These are phyloP conservation scores for Galagoides demidoff DNA, from an alignment of 2,797 vertebrate genomes.

Conservation along the genomic window DNA sequence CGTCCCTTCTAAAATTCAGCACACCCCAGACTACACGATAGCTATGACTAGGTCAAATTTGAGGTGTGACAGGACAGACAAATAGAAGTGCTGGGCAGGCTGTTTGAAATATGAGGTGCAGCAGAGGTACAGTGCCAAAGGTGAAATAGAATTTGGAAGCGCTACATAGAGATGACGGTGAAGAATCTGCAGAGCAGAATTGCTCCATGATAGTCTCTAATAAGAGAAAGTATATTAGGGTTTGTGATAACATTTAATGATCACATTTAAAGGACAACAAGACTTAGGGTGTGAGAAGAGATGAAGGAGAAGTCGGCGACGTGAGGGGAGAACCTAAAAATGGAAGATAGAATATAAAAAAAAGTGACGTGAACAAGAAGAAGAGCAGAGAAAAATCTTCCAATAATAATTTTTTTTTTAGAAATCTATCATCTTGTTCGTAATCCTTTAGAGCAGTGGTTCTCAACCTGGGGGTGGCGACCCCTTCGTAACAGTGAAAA, in stretches of 20 bases:
- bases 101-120: neutral
- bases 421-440: neutral
- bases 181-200: neutral
- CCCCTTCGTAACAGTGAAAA: no score
- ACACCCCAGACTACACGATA: neutral
- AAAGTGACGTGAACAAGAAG: neutral
- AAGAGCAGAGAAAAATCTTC: neutral
- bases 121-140: neutral
- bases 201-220: neutral
- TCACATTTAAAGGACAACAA: neutral
- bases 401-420: neutral
- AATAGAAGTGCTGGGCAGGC: neutral
- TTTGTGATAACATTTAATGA: neutral
- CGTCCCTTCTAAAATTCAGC: neutral
- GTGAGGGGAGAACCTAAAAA: neutral
- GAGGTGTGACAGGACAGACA: neutral
- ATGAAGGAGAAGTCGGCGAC: neutral
- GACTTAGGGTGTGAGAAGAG: neutral
- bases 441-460: neutral
- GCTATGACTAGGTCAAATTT: neutral
- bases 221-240: neutral
- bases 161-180: neutral
- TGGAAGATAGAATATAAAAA: neutral
- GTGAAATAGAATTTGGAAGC: neutral
- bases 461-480: no score